phyloP scores from a whole-genome alignment of 2,113 vertebrate genomes.

The Chloropsis cyanopogon region DNA sequence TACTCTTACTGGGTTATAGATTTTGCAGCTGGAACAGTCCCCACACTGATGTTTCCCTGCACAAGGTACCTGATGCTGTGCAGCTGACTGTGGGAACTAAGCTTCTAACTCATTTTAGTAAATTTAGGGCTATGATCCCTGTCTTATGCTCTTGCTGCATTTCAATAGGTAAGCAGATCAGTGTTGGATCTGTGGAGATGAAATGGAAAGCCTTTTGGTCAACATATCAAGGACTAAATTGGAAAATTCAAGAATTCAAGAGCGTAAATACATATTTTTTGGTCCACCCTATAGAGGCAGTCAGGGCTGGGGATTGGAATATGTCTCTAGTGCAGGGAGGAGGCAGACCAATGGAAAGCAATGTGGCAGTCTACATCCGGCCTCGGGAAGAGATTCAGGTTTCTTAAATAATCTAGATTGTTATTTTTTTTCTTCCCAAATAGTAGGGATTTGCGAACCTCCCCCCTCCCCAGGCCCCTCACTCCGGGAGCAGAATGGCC shows the following conservation, averaged over 20 bases:
- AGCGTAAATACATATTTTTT: neutral
- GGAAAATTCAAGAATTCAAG: neutral
- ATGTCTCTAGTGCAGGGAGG: rapidly evolving
- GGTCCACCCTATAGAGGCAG: neutral
- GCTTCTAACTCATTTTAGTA: neutral
- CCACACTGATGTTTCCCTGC: neutral
- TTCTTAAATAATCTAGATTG: neutral
- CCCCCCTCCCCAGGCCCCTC: neutral
- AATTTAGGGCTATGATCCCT: neutral
- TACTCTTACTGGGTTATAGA: neutral
- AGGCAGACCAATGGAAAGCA: neutral
- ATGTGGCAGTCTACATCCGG: neutral
- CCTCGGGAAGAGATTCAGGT: neutral
- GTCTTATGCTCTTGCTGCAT: neutral
- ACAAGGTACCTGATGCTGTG: neutral
- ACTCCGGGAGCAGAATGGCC: rapidly evolving
- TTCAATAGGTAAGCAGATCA: neutral
- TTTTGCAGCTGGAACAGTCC: neutral
- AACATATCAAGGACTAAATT: neutral
- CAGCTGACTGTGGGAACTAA: neutral
- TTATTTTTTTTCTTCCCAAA: neutral
- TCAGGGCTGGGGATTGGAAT: neutral
- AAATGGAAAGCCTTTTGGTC: neutral
- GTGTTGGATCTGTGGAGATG: neutral
- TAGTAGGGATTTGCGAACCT: neutral